Evolutionary conservation across 2,797 vertebrate genomes (phyloP).

Genomic region (Pampus argenteus): DNA sequence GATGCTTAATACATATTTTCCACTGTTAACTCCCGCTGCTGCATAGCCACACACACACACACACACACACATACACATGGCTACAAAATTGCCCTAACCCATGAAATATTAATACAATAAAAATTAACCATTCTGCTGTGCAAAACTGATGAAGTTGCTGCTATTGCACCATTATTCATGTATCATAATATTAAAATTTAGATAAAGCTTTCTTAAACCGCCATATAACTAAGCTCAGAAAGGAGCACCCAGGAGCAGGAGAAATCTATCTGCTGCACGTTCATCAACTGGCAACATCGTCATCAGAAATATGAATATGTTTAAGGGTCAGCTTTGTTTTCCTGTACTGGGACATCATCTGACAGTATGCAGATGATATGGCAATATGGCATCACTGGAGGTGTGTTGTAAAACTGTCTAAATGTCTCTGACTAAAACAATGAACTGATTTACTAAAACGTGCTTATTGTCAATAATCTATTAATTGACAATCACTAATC

Average conservation of each 20-base stretch:
- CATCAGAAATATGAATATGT: no score
- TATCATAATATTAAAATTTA: constrained; percentile 13
- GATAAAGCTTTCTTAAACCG: constrained; percentile 21
- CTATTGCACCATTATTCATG: constrained; percentile 15
- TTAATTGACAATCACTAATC: no score
- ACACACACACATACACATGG: neutral
- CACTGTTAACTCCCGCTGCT: neutral
- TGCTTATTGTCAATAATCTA: neutral
- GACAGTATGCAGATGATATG: no score
- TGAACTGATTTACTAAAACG: neutral
- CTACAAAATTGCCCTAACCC: neutral
- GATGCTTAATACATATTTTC: neutral
- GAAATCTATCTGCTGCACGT: neutral
- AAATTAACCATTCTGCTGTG: constrained; percentile 15
- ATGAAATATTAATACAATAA: constrained; percentile 21
- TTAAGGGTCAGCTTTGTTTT: no score
- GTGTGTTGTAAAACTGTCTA: neutral
- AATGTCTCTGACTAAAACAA: no score
- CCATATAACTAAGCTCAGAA: neutral
- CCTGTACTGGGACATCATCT: neutral
- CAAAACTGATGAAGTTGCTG: constrained; percentile 17
- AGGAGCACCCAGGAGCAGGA: neutral
- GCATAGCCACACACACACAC: neutral
- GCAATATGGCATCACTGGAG: neutral
- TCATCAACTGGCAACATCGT: neutral